Conservation (phyloP, 2,113 vertebrate species). For the Hiodon alosoides region DNA sequence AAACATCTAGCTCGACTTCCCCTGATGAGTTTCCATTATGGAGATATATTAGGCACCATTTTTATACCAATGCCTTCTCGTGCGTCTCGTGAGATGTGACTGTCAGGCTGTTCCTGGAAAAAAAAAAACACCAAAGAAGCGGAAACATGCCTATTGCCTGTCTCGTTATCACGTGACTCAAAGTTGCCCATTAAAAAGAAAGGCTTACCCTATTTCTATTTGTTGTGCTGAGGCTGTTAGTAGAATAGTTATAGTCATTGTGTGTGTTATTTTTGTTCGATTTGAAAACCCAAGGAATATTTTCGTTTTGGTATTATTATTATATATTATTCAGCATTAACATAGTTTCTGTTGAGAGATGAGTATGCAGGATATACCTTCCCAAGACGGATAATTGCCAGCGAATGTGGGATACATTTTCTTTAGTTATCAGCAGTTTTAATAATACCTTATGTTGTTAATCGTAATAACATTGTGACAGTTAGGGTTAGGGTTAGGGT, state of each 20-base stretch:
- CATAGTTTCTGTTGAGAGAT: no score
- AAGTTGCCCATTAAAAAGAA: not conserved
- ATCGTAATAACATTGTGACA: no score
- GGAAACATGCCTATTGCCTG: not conserved
- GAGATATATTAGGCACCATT: constrained; percentile 12
- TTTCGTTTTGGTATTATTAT: not conserved
- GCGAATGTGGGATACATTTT: not conserved
- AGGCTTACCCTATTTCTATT: not conserved
- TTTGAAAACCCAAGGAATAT: not conserved
- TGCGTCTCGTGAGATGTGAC: not conserved
- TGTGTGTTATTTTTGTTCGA: not conserved
- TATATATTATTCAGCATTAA: not conserved
- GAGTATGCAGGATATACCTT: not conserved
- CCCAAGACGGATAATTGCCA: not conserved
- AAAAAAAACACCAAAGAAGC: not conserved
- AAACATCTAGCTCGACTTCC: constrained; percentile 14
- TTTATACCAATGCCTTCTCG: not conserved
- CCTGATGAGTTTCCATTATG: not conserved
- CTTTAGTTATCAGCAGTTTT: no score
- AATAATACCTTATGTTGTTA: no score
- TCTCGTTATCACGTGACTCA: not conserved
- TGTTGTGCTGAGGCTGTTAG: not conserved
- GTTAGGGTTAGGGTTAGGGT: no score
- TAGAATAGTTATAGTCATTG: not conserved
- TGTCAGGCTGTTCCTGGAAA: not conserved